phyloP scores from a whole-genome alignment of 2,113 vertebrate genomes.

The Cyprichromis sp. region DNA sequence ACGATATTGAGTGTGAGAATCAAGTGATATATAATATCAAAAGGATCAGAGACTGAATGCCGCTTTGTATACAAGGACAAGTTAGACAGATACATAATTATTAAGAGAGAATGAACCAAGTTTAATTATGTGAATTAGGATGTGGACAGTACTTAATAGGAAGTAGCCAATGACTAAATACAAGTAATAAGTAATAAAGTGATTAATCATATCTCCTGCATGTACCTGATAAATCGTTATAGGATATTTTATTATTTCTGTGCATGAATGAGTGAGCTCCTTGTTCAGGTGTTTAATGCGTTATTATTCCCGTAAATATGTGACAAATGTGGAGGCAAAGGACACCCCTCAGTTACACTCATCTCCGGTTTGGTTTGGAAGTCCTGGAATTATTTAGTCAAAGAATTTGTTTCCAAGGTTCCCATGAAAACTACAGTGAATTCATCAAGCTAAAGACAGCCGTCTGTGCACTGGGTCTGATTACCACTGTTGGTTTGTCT shows the following conservation, averaged over 20 bases:
- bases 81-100: background rate
- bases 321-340: background rate
- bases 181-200: background rate
- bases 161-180: background rate
- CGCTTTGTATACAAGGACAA: background rate
- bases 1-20: background rate
- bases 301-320: background rate
- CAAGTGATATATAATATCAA: background rate
- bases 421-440: background rate
- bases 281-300: slow-evolving; percentile 12
- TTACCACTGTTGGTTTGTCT: background rate
- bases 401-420: background rate
- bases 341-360: slow-evolving; percentile 31
- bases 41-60: background rate
- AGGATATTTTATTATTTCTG: background rate
- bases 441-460: background rate
- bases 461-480: slow-evolving; percentile 1
- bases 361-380: background rate
- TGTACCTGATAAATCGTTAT: background rate
- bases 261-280: background rate
- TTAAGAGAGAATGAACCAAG: background rate
- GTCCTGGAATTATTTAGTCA: slow-evolving; percentile 28
- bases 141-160: background rate
- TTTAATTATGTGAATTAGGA: background rate
- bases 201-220: background rate